Base-by-base conservation (phyloP, 2,888 invertebrate species). In the Caenorhabditis afra region DNA sequence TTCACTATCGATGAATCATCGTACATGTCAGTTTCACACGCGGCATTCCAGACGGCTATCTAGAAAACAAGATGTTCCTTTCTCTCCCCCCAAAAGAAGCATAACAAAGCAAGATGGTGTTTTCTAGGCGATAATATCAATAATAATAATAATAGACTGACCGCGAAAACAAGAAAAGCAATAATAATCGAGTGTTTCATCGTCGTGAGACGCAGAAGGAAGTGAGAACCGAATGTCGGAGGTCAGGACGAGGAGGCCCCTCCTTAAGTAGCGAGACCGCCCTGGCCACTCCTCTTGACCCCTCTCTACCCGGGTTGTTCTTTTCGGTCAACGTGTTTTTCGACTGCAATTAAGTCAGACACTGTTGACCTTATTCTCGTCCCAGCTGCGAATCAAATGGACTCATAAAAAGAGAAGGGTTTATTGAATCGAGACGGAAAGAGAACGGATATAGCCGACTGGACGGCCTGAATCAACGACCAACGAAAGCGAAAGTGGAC, bases 21-120 rank as follows among this genome's bases (percentile, higher is more conserved):
- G 45, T 78, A 77, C 65, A 71, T 70, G 55, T 77, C 77, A 47
- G 65, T 45, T 62, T 75, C 75, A 47, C 58, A 65, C 53, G 52
- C 23, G 3, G 53, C 59, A 61, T 61, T 66, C 73, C 73, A 64
- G 53, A 74, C 23, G 44, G 47, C 39, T 20, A 37, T 61, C 65
- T 74, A 50, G 16, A 71, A 64, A 61, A 70, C 53, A 47, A 53
- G 58, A 47, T 52, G 49, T 59, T 29, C 29, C n/a, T 29, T 29
- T 29, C 7, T 29, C 29, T 29, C 23, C 12, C 37, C 5, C 20
- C 14, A 8, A 52, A 39, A 22, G 57, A 68, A 39, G 39, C 39
- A 55, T 29, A 45, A 44, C 47, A 41, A 44, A 55, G 37, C 37
- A 39, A 44, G 16, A 11, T 11, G 44, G 14, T 44, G 57, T 16